These are phyloP conservation scores for Lepidurus packardi DNA, from an alignment of 1,140 invertebrate genomes.

Conservation along the genomic window DNA sequence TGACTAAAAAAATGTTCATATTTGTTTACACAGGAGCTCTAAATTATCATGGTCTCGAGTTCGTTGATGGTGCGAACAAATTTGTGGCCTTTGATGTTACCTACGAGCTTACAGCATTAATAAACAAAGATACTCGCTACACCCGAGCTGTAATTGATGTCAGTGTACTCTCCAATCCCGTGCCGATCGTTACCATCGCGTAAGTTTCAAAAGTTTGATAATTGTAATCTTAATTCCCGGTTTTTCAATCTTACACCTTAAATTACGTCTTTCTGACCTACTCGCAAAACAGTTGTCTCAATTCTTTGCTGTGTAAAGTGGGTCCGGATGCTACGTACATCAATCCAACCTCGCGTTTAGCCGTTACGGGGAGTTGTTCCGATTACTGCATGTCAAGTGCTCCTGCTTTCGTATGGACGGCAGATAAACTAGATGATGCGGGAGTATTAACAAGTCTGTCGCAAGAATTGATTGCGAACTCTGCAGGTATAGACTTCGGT, in stretches of 20 bases:
- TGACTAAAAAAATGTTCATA: not conserved
- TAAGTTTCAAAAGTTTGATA: not conserved
- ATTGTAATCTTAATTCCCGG: no score
- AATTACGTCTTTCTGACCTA: not conserved
- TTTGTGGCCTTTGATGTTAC: constrained; percentile 34
- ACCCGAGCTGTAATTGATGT: constrained; percentile 16
- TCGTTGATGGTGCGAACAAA: constrained; percentile 19
- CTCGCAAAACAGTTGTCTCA: not conserved
- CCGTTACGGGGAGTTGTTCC: not conserved
- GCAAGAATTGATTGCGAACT: not conserved
- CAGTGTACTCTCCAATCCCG: not conserved
- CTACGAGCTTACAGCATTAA: constrained; percentile 29
- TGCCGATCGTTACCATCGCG: constrained; percentile 1
- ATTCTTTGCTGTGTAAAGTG: not conserved
- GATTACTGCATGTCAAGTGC: not conserved
- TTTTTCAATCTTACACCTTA: no score
- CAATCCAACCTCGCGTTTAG: constrained; percentile 2
- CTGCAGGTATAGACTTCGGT: not conserved
- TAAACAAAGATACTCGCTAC: constrained; percentile 24
- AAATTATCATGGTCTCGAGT: not conserved
- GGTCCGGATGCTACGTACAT: constrained; percentile 1
- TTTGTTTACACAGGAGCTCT: not conserved
- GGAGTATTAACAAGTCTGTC: not conserved
- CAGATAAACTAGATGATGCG: not conserved
- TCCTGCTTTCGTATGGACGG: not conserved